Conservation (phyloP, 2,113 vertebrate genomes). For the Sapayoa aenigma region DNA sequence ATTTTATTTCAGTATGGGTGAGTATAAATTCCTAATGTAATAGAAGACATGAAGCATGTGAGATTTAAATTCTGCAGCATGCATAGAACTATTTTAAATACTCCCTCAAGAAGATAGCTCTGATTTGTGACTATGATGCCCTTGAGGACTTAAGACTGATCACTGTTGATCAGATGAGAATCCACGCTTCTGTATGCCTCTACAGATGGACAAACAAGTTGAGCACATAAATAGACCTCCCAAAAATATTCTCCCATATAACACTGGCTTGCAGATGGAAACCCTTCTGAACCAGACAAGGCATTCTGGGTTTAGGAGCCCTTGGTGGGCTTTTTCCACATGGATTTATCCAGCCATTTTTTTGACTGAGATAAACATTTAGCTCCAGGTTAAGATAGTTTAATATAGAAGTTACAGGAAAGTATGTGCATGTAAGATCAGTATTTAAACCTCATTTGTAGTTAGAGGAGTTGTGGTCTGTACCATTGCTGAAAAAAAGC, state of each 20-base stretch:
- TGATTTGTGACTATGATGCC: neutral
- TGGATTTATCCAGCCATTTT: neutral
- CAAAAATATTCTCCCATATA: neutral
- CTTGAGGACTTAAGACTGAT: neutral
- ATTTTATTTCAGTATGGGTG: slow-evolving; percentile 95
- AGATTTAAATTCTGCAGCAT: neutral
- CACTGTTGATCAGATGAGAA: neutral
- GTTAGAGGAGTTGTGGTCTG: neutral
- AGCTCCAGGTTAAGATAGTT: neutral
- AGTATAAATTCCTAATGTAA: slow-evolving; percentile 27
- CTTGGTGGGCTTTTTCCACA: neutral
- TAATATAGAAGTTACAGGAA: neutral
- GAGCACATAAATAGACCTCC: neutral
- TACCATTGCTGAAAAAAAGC: neutral
- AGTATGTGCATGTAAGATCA: neutral
- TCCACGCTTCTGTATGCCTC: neutral
- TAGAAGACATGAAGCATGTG: neutral
- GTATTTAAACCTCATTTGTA: neutral
- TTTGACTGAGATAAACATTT: neutral
- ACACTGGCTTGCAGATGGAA: neutral
- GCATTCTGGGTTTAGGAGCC: neutral
- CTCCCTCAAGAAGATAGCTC: neutral
- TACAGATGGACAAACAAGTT: neutral
- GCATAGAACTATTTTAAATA: neutral
- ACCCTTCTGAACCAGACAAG: neutral